Percentiles rank a stretch among this genome's conserved stretches.
These are phyloP conservation scores for Garrulus glandarius DNA, from an alignment of 2,797 vertebrate genomes.

Conservation along the genomic window DNA sequence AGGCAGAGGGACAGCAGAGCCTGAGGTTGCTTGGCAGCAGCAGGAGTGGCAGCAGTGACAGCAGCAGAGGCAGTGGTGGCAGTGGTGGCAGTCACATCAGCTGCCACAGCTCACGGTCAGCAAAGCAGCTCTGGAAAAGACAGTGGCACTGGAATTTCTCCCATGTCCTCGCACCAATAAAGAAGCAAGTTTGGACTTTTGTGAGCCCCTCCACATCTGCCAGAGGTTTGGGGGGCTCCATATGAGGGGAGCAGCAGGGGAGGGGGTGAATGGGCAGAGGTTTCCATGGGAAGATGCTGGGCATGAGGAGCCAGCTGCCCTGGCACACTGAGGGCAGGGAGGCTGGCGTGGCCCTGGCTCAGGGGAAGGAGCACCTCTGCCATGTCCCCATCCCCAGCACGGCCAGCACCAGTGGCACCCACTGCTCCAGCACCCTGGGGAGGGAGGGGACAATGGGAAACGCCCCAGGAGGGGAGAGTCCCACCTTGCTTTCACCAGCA, in stretches of 20 bases:
- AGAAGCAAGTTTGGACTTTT: background rate
- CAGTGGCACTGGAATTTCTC: background rate
- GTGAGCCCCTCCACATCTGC: fast-evolving
- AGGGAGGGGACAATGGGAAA: fast-evolving
- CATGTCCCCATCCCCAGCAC: background rate
- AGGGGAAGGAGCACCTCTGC: background rate
- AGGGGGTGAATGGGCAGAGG: background rate
- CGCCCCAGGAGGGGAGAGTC: too few relatives aligned
- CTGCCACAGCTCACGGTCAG: background rate
- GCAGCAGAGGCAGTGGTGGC: fast-evolving
- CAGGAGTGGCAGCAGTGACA: background rate
- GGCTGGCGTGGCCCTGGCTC: background rate
- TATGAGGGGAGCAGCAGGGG: fast-evolving
- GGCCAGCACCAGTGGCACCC: background rate
- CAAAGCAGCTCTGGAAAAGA: background rate
- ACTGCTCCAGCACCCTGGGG: background rate
- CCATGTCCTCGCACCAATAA: background rate
- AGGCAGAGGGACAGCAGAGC: background rate
- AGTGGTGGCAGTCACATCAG: background rate
- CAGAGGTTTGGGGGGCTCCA: fast-evolving
- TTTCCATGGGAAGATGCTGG: background rate
- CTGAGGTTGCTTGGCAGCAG: background rate
- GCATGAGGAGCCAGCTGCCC: background rate
- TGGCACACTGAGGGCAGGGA: background rate
- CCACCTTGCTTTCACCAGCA: too few relatives aligned